phyloP scores from a whole-genome alignment of 2,888 invertebrate genomes.

The Nipponacmea schrenckii region DNA sequence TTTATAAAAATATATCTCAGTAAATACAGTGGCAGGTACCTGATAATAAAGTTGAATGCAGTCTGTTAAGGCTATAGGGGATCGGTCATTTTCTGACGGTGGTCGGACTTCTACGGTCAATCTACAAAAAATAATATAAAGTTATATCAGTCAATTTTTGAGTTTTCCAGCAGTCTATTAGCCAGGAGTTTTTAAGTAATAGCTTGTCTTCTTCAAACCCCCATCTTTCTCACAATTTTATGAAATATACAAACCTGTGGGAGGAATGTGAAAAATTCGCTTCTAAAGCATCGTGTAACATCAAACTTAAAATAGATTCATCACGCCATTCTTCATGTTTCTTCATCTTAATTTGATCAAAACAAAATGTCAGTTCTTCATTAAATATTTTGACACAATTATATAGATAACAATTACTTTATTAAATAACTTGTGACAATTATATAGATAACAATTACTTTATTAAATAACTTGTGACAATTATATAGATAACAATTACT shows the following conservation, averaged over 20 bases:
- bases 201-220: too few species aligned
- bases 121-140: constrained; percentile 22
- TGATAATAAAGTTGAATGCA: constrained; percentile 52
- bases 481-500: too few species aligned
- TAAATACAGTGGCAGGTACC: constrained; percentile 30
- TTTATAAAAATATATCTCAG: too few species aligned
- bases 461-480: too few species aligned
- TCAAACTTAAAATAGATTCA: constrained; percentile 56
- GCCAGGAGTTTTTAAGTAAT: too few species aligned
- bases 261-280: constrained; percentile 50
- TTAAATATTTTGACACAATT: too few species aligned
- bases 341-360: constrained; percentile 46
- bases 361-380: too few species aligned
- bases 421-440: too few species aligned
- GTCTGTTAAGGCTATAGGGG: constrained; percentile 53
- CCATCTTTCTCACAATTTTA: background rate
- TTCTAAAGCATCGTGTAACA: constrained; percentile 61
- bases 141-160: background rate
- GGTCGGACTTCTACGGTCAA: constrained; percentile 37
- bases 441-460: too few species aligned
- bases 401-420: too few species aligned
- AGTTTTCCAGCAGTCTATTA: too few species aligned
- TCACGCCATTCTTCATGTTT: constrained; percentile 59
- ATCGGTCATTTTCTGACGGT: constrained; percentile 31
- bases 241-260: constrained; percentile 32